Base-by-base conservation (phyloP, 2,888 invertebrate genomes). In the Palloptera scutellata region DNA sequence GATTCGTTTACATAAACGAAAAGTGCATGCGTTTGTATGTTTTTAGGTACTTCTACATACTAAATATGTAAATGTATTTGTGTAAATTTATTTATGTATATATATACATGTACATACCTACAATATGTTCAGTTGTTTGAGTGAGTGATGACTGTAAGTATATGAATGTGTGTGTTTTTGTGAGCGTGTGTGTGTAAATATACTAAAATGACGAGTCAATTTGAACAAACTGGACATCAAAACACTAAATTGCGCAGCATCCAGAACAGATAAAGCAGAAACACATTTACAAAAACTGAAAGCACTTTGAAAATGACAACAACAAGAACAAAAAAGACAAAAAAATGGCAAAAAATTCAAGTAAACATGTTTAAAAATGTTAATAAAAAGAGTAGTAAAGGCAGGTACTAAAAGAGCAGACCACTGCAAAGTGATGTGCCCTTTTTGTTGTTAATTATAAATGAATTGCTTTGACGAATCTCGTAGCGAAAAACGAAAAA, bases 141-240 rank as follows among this genome's bases (percentile, higher is more conserved):
- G 53, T 19, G 19, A 19, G 52, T 12, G 45, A 12, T 42, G 2
- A 17, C 42, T 42, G 5, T 48, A 20, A 42, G 11, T 62, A 43
- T 53, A 54, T 41, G 40, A 8, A 11, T 55, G 48, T 64, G 13
- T 64, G 59, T 64, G 57, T 64, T 15, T 64, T 51, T 64, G 51
- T 64, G 57, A 51, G 45, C 52, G 57, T 52, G 64, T 64, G 41
- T 51, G 41, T 59, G 15, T 58, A 59, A 58, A 58, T 64, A 59
- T 64, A 59, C 59, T 52, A 64, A 64, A 64, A 64, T 64, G 43
- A 73, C 75, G 75, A 75, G 74, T 75, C 74, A 66, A 64, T 69
- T 69, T 58, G 70, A 57, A 45, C 71, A 73, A 78, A 75, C 75
- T 79, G 78, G 74, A 79, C 75, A 77, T 75, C 72, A 76, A 74